phyloP scores from a whole-genome alignment of 1,140 invertebrate genomes.

The Caenorhabditis elegans region DNA sequence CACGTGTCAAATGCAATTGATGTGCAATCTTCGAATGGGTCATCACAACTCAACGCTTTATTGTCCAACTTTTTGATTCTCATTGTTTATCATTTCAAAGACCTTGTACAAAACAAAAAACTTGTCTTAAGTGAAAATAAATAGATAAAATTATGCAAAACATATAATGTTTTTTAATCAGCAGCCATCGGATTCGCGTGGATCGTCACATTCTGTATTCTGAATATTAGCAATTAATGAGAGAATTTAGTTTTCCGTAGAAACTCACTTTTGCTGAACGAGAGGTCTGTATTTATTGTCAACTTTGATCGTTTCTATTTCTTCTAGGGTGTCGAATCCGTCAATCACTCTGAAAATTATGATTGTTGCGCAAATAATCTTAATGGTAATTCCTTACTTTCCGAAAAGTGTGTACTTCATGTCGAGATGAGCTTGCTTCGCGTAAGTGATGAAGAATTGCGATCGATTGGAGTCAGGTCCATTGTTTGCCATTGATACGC shows the following conservation, averaged over 20 bases:
- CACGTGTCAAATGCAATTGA: slow-evolving; percentile 50
- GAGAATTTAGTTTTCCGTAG: neutral
- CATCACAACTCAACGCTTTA: slow-evolving; percentile 59
- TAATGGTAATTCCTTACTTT: slow-evolving; percentile 73
- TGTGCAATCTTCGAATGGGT: slow-evolving; percentile 56
- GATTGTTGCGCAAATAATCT: neutral
- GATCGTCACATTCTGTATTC: slow-evolving; percentile 61
- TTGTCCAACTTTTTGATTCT: slow-evolving; percentile 42
- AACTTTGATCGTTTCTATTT: slow-evolving; percentile 89
- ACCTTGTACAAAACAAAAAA: no score
- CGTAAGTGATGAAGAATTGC: slow-evolving; percentile 95
- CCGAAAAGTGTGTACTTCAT: slow-evolving; percentile 95
- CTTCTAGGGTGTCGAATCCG: slow-evolving; percentile 91
- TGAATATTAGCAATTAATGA: slow-evolving; percentile 5
- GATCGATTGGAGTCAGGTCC: slow-evolving; percentile 96
- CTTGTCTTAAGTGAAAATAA: neutral
- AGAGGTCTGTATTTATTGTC: slow-evolving; percentile 61
- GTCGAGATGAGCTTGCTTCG: slow-evolving; percentile 89
- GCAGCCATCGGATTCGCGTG: slow-evolving; percentile 65
- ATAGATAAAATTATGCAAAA: neutral
- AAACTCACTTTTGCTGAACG: slow-evolving; percentile 55
- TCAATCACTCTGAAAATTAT: slow-evolving; percentile 83
- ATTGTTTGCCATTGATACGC: slow-evolving; percentile 97
- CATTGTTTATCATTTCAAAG: no score
- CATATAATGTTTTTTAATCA: no score